Base-by-base conservation (phyloP, 2,888 invertebrate species). In the Papilio protenor region DNA sequence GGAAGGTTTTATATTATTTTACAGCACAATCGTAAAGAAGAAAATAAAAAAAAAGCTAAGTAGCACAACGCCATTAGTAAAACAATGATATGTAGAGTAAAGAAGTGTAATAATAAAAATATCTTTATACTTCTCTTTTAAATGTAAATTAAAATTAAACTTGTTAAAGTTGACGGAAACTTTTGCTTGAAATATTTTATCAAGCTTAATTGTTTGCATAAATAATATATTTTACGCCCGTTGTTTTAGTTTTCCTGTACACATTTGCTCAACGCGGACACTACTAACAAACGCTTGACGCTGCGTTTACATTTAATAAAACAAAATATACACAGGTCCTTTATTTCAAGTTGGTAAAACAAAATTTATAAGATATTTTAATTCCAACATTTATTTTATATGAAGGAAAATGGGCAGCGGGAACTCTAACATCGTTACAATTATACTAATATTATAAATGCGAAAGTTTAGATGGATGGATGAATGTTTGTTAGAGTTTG, bases 221-320 rank as follows among this genome's bases (percentile, higher is more conserved):
- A 45, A 45, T 66, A 66, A 66, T 45, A 21, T n/a, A 66, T 10
- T 66, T 45, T 18, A 64, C 16, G 33, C 33, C 21, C 2, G 64
- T 27, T 64, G 64, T 64, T 27, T 64, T 64, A 64, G 64, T 64
- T 64, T 64, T 6, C 33, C 64, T n/a, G 40, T 45, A 45, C 45
- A 45, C 45, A 66, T 66, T 66, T 66, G n/a, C n/a, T 21, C n/a
- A 40, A 45, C 66, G n/a, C 40, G 10, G 14, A 5, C 40, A 66
- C 11, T 4, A 11, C 66, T 33, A 61, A 27, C 61, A 61, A 33
- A 64, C 40, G 33, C 16, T 64, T 64, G 45, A 45, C 45, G 21
- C 45, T 45, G 40, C 21, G 45, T 33, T 66, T 45, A 66, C 21
- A 69, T 4, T 66, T 45, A 66, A n/a, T n/a, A 45, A 69, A 69